Percentiles rank a stretch among this genome's conserved stretches.
Evolutionary conservation across 2,113 vertebrate species (phyloP).

Genomic region (Ageneiosus marmoratus): DNA sequence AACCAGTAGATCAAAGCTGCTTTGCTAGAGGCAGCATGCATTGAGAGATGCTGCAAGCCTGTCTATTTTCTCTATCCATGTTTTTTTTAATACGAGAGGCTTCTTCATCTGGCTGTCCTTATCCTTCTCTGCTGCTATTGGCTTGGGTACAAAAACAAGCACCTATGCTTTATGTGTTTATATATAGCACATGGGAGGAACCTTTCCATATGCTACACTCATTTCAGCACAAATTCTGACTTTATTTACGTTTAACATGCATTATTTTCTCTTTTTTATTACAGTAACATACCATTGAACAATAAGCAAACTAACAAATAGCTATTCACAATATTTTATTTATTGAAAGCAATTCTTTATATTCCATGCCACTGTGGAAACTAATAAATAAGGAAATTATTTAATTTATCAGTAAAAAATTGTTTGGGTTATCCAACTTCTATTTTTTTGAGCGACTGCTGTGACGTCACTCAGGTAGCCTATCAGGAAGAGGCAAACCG

Average conservation of each 20-base stretch:
- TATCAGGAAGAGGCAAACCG: conserved; percentile 60
- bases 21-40: not conserved
- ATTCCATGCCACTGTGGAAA: no score
- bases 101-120: not conserved
- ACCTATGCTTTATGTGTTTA: no score
- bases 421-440: not conserved
- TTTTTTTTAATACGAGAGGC: not conserved
- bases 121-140: not conserved
- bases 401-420: not conserved
- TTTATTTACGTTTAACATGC: not conserved
- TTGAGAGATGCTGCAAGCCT: not conserved
- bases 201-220: not conserved
- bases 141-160: not conserved
- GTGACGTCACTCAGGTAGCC: conserved; percentile 63
- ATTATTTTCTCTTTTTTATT: not conserved
- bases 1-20: conserved; percentile 30
- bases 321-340: no score
- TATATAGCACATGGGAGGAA: no score
- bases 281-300: not conserved
- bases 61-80: not conserved
- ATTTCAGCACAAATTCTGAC: not conserved
- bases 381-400: not conserved
- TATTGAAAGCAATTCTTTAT: no score
- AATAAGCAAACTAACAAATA: not conserved
- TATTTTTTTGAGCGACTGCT: conserved; percentile 8